Evolutionary conservation across 1,140 invertebrate genomes (phyloP).

Genomic region (Liolophura sinensis): DNA sequence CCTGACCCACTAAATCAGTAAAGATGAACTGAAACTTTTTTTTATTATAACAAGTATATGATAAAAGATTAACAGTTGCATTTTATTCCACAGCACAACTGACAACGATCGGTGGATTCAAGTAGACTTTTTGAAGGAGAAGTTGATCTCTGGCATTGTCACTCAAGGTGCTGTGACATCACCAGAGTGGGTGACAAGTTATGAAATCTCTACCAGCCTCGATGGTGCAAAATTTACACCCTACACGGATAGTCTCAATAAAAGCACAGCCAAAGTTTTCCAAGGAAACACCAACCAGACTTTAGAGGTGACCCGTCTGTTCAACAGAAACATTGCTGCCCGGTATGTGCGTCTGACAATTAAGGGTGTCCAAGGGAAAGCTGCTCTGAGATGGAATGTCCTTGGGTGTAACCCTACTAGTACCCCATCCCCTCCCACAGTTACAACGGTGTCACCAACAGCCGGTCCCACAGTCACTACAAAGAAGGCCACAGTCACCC

Average conservation of each 20-base stretch:
- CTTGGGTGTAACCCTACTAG: conserved; percentile 23
- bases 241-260: conserved; percentile 17
- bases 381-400: conserved; percentile 20
- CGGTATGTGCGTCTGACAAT: conserved; percentile 33
- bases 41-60: too few species aligned
- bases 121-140: conserved; percentile 18
- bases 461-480: not conserved
- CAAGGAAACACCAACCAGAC: conserved; percentile 29
- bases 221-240: conserved; percentile 38
- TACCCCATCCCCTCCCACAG: not conserved
- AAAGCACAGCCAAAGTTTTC: conserved; percentile 24
- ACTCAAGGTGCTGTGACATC: conserved; percentile 26
- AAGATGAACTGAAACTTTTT: too few species aligned
- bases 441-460: not conserved
- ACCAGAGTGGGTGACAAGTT: conserved; percentile 46
- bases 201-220: conserved; percentile 46
- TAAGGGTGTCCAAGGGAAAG: conserved; percentile 11
- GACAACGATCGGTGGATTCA: conserved; percentile 24
- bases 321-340: conserved; percentile 36
- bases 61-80: too few species aligned
- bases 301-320: conserved; percentile 29
- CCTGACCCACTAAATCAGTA: not conserved
- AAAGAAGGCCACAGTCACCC: not conserved
- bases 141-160: conserved; percentile 25
- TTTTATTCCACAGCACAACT: conserved; percentile 10